These are phyloP conservation scores for Muntiacus muntjak DNA, from an alignment of 2,113 vertebrate genomes.

Conservation along the genomic window DNA sequence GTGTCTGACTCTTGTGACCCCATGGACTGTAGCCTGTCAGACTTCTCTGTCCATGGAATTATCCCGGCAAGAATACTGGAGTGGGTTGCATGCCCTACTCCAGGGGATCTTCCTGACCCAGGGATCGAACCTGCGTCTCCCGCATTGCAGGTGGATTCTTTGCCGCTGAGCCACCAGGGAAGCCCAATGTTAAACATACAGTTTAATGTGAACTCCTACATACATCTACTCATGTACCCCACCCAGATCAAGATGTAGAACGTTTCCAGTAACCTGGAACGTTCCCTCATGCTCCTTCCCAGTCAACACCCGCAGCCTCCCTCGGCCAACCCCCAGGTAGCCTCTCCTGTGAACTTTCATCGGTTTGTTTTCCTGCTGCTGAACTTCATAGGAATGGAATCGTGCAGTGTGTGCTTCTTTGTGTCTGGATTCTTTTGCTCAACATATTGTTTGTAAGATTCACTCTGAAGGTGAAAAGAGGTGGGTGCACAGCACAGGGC, in stretches of 20 bases:
- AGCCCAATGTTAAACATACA: background rate
- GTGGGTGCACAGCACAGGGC: background rate
- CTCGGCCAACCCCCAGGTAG: background rate
- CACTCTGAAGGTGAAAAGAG: background rate
- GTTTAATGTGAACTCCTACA: background rate
- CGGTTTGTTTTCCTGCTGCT: background rate
- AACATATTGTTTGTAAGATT: background rate
- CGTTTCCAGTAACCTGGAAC: background rate
- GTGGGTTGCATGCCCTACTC: background rate
- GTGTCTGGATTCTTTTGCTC: background rate
- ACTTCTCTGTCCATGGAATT: background rate
- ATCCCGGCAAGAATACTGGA: background rate
- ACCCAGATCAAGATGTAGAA: background rate
- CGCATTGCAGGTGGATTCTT: background rate
- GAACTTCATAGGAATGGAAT: background rate
- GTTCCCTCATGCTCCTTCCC: background rate
- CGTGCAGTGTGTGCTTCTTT: fast-evolving
- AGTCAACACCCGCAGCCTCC: background rate
- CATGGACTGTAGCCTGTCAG: background rate
- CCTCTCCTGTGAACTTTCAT: background rate
- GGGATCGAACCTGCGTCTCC: background rate
- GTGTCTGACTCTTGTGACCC: background rate
- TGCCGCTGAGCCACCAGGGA: background rate
- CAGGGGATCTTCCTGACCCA: background rate
- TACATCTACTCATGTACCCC: background rate